Evolutionary conservation across 2,888 invertebrate species (phyloP), one percentile per base, ranked within the genome.

Genomic region (Nowickia ferox): DNA sequence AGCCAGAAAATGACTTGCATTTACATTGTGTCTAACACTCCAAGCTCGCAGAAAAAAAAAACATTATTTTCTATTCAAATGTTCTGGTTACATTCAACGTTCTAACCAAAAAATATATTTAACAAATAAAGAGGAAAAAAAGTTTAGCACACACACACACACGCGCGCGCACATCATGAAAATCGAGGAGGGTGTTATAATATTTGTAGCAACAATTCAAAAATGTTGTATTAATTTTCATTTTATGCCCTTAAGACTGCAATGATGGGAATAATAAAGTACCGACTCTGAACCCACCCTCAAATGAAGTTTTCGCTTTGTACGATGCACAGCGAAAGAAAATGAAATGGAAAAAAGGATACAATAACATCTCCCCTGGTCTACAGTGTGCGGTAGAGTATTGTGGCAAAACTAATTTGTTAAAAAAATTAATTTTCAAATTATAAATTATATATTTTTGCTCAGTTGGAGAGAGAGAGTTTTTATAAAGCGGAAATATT

Each of bases 371-470:
- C 86, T 76, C 83, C 86, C 86, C 61, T 80, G 83, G 83, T 55
- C 79, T 74, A 80, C 86, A 83, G 51, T 77, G 59, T 83, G 76
- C 74, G 83, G 83, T 42, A 76, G 71, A 63, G 79, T 63, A 63
- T 83, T 86, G 86, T 86, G 86, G 86, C 83, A 86, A 86, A 86
- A 86, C 83, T 86, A 86, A 86, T 86, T 86, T 86, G 86, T 83
- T 76, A 40, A 82, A 69, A 75, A n/a, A 51, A 55, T 30, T 30
- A 4, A 4, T 30, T 30, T 30, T 30, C 30, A 66, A 51, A 71
- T 48, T 57, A 51, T 17, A 63, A 76, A 79, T 61, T 69, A 30
- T 57, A 53, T 66, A 19, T 55, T 75, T 59, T 30, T 65, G 55
- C 48, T 15, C 19, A 42, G 9, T 8, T 44, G 65, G 40, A 19